A percentile compares a stretch with the other conserved stretches of the same genome.
These are phyloP conservation scores for Megalonaias nervosa DNA, from an alignment of 1,140 invertebrate genomes.

Conservation along the genomic window DNA sequence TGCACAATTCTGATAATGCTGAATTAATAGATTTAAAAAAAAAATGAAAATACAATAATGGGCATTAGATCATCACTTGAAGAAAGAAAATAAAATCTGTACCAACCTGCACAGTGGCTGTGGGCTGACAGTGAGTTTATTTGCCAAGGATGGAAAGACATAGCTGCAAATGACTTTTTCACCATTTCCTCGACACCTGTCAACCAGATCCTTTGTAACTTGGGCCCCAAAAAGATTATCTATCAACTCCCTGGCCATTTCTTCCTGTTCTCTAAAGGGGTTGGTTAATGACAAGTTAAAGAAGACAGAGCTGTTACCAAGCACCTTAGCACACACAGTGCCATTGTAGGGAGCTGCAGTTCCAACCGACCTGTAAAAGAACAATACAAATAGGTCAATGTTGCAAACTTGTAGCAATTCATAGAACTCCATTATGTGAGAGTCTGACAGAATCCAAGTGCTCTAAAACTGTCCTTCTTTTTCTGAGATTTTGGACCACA, in stretches of 20 bases:
- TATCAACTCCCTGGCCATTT: conserved; percentile 16
- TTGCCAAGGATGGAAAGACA: conserved; percentile 14
- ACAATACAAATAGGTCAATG: too few species aligned
- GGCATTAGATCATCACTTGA: too few species aligned
- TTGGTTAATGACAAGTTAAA: conserved; percentile 9
- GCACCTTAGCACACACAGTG: conserved; percentile 17
- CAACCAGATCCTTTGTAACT: conserved; percentile 5
- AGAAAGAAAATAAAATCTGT: neutral
- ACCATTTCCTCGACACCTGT: conserved; percentile 19
- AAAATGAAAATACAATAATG: too few species aligned
- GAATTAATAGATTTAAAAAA: too few species aligned
- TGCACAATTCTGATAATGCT: too few species aligned
- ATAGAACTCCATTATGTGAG: too few species aligned
- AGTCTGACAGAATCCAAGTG: too few species aligned
- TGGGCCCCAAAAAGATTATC: conserved; percentile 10
- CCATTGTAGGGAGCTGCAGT: conserved; percentile 23
- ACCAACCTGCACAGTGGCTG: conserved; percentile 28
- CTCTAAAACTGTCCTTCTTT: too few species aligned
- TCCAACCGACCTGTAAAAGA: conserved; percentile 4
- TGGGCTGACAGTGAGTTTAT: conserved; percentile 12
- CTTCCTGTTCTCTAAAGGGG: conserved; percentile 14
- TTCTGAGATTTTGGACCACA: too few species aligned
- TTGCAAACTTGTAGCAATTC: too few species aligned
- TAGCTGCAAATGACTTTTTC: conserved; percentile 28
- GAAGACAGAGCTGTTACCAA: conserved; percentile 21